Evolutionary conservation across 2,113 vertebrate genomes (phyloP).

Genomic region (Ibidorhyncha struthersii): DNA sequence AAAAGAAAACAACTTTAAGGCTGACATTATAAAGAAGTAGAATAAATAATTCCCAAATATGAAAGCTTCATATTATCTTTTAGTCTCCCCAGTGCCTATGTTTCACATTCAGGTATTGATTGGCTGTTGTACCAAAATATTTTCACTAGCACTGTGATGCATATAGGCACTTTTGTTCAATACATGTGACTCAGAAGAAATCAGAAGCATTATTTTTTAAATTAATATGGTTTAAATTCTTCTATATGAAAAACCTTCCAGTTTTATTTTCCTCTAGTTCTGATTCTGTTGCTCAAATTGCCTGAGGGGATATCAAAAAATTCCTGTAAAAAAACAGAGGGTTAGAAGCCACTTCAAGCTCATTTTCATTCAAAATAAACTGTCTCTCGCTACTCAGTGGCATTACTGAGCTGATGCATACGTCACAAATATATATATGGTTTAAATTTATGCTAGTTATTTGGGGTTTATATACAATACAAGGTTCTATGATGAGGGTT

Average conservation of each 20-base stretch:
- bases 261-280: neutral
- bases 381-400: neutral
- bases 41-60: neutral
- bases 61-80: neutral
- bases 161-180: neutral
- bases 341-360: neutral
- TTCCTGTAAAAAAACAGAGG: accelerated
- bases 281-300: neutral
- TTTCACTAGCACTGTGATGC: neutral
- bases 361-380: neutral
- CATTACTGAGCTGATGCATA: neutral
- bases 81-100: accelerated
- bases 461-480: neutral
- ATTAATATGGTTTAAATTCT: neutral
- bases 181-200: neutral
- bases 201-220: neutral
- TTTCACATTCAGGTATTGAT: neutral
- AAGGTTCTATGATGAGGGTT: neutral
- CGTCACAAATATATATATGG: neutral
- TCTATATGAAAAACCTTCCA: neutral
- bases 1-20: neutral
- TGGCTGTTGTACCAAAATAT: neutral
- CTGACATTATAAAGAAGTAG: neutral
- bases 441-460: neutral
- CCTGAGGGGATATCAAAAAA: neutral